Evolutionary conservation across 2,888 invertebrate genomes (phyloP), one percentile per base, ranked within the genome.

Genomic region (Agonopterix arenella): DNA sequence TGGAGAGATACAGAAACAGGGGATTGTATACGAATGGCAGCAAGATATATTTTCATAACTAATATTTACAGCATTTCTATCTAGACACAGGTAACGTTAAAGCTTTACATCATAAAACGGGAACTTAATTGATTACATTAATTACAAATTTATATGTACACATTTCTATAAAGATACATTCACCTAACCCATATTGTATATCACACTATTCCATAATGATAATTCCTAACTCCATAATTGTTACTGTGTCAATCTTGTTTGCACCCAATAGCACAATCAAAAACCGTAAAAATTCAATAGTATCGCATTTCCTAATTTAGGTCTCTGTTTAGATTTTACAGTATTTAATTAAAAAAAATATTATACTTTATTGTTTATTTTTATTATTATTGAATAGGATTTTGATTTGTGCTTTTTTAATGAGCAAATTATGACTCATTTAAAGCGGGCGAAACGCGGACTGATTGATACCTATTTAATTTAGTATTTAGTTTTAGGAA

Each of bases 31-130:
- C 70, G 36, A 50, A 85, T 85, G 84, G 85, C 85, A 84, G 73
- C 80, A 67, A 76, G 73, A 78, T 68, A 69, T 43, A 46, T 66
- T 76, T 77, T 76, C 73, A 80, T 76, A 76, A 66, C 68, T 75
- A 76, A 73, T 80, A 81, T 81, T 74, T 80, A 84, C 81, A 84
- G 64, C 55, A 56, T 65, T 28, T 69, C 59, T 64, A 62, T 66
- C 61, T 64, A 68, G 65, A 63, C 66, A 73, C 61, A 73, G 67
- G 61, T 71, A 70, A 76, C 61, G 59, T 84, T 85, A 83, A 84
- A 84, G 81, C 83, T 83, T 71, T 68, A 64, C 38, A 49, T 47
- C 46, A 48, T 51, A 55, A 54, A 9, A n/a, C 40, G 40, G 9
- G 10, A 40, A 40, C 4, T 40, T 10, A 40, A 10, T 40, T 52